These are phyloP conservation scores for Brotula barbata DNA, from an alignment of 2,797 vertebrate species.

Conservation along the genomic window DNA sequence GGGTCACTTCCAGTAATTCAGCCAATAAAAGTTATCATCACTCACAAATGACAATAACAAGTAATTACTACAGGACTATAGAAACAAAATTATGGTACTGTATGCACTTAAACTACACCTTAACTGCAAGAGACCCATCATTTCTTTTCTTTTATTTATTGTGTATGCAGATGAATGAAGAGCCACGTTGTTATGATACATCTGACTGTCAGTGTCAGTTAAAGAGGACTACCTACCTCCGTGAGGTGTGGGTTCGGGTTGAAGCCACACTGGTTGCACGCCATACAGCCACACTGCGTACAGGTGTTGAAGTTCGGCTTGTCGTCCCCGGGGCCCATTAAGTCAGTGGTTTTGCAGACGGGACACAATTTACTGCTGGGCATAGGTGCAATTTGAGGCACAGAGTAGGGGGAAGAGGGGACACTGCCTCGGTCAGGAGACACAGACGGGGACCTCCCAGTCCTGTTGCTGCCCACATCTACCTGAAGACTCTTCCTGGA, in stretches of 20 bases:
- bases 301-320: constrained; percentile 93
- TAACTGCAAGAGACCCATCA: constrained; percentile 1
- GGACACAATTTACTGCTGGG: constrained; percentile 98
- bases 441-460: constrained; percentile 86
- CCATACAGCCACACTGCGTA: constrained; percentile 92
- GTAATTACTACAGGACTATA: constrained; percentile 28
- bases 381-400: constrained; percentile 98
- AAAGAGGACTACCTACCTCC: constrained; percentile 82
- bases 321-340: constrained; percentile 85
- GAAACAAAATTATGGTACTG: constrained; percentile 16
- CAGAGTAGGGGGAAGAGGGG: constrained; percentile 93
- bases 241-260: constrained; percentile 98
- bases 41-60: constrained; percentile 42
- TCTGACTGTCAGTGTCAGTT: background rate
- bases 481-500: constrained; percentile 88
- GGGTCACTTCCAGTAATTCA: constrained; percentile 6
- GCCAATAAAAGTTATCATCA: constrained; percentile 41
- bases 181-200: background rate
- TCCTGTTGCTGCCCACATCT: constrained; percentile 83
- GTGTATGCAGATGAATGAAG: background rate
- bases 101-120: constrained; percentile 6
- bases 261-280: constrained; percentile 99
- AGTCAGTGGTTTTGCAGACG: constrained; percentile 96
- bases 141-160: background rate
- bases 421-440: constrained; percentile 91